Evolutionary conservation across 2,888 invertebrate genomes (phyloP), one percentile per base, ranked within the genome.

Genomic region (Sarcophaga rosellei): DNA sequence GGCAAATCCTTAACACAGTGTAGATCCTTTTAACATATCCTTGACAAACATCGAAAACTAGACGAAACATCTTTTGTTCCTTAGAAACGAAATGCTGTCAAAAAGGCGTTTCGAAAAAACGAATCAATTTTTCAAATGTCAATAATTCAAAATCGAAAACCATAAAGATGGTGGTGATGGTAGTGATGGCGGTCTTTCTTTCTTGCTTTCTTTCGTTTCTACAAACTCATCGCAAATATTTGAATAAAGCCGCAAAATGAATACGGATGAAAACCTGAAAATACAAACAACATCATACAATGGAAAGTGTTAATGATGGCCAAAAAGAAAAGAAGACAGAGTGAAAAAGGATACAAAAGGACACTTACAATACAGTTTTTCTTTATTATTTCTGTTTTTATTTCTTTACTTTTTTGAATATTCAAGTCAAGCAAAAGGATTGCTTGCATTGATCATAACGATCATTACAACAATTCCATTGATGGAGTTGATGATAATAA

Each of bases 231-330:
- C 70, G 25, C 78, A 84, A 81, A 83, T 81, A 87, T 88, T 87
- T 88, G 86, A 88, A 88, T 88, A 88, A 84, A 76, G 87, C 87
- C 82, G 84, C 81, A 84, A 84, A 84, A 79, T 23, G 78, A 65
- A 62, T 62, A 45, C 47, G 61, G 4, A 53, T 1, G 12, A 15
- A 53, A 53, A 53, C 53, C 53, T 53, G 53, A 23, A n/a, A 65
- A 21, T 65, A 65, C 79, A 78, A 53, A 78, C 69, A 76, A 77
- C 25, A 73, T 35, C 53, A 1, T 53, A 84, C 81, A 88, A 87
- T 78, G 62, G 87, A 88, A 89, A 88, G 88, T 88, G 88, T 88
- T 89, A 89, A 88, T 89, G 88, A 88, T 89, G 88, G 88, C 68
- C 63, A 76, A 79, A 76, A 79, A 25, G 69, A 79, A 63, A 66